Percentiles rank a stretch among this genome's conserved stretches.
Conservation (phyloP, 2,113 vertebrate genomes). For the Tricholaema leucomelas region DNA sequence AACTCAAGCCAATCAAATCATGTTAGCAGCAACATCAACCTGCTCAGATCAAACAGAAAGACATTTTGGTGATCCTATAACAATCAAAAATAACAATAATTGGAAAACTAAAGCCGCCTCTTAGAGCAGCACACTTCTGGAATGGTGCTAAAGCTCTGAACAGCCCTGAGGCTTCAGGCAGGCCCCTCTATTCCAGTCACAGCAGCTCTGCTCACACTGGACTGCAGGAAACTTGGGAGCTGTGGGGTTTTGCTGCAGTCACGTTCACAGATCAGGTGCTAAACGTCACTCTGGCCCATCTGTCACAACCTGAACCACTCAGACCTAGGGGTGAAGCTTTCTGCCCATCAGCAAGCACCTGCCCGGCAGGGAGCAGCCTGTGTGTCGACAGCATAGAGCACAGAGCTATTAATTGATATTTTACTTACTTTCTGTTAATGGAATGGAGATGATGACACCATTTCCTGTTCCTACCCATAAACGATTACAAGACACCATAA, state of each 20-base stretch:
- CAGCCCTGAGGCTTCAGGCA: not conserved
- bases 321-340: not conserved
- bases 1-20: not conserved
- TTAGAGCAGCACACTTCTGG: not conserved
- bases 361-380: not conserved
- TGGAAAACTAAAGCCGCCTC: not conserved
- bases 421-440: conserved; percentile 88
- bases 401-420: conserved; percentile 21
- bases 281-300: not conserved
- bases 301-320: not conserved
- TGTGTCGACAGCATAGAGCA: conserved; percentile 32
- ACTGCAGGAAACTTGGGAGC: not conserved
- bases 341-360: conserved; percentile 20
- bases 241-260: not conserved
- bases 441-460: conserved; percentile 93
- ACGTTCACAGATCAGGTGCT: not conserved
- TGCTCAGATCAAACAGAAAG: not conserved
- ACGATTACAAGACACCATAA: conserved; percentile 91
- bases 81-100: not conserved
- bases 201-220: not conserved
- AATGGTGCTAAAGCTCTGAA: not conserved
- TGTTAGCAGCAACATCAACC: not conserved
- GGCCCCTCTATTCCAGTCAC: not conserved
- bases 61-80: not conserved
- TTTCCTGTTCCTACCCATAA: conserved; percentile 93